A percentile compares a stretch with the other conserved stretches of the same genome.
Evolutionary conservation across 2,113 vertebrate genomes (phyloP).

Genomic region (Pimephales promelas): DNA sequence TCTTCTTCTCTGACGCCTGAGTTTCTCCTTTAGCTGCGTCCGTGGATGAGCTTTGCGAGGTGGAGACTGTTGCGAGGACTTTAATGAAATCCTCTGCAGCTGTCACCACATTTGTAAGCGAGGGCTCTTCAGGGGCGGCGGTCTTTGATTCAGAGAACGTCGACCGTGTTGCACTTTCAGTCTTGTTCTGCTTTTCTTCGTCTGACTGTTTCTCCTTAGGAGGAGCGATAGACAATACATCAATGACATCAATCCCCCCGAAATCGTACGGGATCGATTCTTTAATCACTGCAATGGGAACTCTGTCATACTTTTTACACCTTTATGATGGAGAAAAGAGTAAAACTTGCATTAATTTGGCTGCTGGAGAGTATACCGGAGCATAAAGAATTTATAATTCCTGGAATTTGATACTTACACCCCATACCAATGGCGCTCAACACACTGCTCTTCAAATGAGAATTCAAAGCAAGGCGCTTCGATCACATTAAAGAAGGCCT

Average conservation of each 20-base stretch:
- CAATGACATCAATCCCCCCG: constrained; percentile 80
- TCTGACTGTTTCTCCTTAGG: constrained; percentile 50
- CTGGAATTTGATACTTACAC: constrained; percentile 79
- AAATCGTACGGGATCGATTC: constrained; percentile 85
- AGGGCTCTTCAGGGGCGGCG: constrained; percentile 62
- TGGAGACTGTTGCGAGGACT: constrained; percentile 79
- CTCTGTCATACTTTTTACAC: constrained; percentile 83
- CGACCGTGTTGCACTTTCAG: constrained; percentile 60
- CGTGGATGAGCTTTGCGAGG: constrained; percentile 68
- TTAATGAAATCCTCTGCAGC: constrained; percentile 80
- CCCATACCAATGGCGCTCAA: constrained; percentile 87
- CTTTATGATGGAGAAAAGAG: constrained; percentile 65
- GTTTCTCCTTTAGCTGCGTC: constrained; percentile 64
- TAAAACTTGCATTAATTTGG: background rate
- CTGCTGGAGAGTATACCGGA: background rate
- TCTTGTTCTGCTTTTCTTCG: constrained; percentile 50
- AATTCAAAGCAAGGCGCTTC: constrained; percentile 88
- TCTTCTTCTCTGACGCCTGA: constrained; percentile 65
- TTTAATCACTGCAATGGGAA: constrained; percentile 79
- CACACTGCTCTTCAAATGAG: constrained; percentile 81
- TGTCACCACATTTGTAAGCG: constrained; percentile 64
- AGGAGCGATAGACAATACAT: constrained; percentile 69
- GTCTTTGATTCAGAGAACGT: constrained; percentile 44
- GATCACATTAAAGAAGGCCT: constrained; percentile 89
- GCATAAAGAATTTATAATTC: background rate